Evolutionary conservation across 2,113 vertebrate genomes (phyloP).

Genomic region (Telmatochromis sp.): DNA sequence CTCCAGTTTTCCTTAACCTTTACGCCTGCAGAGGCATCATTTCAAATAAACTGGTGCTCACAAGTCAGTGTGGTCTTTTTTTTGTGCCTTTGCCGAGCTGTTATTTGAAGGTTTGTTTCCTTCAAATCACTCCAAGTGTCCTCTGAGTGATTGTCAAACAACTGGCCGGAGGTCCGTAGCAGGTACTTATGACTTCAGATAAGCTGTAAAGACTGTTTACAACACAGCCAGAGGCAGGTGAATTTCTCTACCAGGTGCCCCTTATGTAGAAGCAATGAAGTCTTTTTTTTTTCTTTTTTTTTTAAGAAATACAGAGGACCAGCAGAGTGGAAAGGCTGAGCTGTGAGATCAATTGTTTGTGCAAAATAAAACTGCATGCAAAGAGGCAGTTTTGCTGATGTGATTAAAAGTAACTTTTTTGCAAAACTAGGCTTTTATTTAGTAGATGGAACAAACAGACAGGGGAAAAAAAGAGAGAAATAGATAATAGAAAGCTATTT

Average conservation of each 20-base stretch:
- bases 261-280: neutral
- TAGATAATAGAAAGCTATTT: neutral
- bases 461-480: neutral
- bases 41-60: neutral
- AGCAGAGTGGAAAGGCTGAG: neutral
- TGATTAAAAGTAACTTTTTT: constrained; percentile 13
- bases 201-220: neutral
- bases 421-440: neutral
- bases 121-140: neutral
- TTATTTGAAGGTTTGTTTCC: neutral
- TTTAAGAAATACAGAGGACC: neutral
- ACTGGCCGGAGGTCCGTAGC: neutral
- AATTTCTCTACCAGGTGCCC: neutral
- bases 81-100: neutral
- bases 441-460: neutral
- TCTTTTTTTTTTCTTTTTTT: neutral
- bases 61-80: neutral
- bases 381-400: neutral
- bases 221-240: neutral
- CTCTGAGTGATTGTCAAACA: neutral
- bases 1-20: neutral
- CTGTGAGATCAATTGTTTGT: neutral
- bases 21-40: neutral
- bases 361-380: neutral
- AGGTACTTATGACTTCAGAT: neutral